phyloP scores from a whole-genome alignment of 2,797 vertebrate species.

The Eulemur albifrons region DNA sequence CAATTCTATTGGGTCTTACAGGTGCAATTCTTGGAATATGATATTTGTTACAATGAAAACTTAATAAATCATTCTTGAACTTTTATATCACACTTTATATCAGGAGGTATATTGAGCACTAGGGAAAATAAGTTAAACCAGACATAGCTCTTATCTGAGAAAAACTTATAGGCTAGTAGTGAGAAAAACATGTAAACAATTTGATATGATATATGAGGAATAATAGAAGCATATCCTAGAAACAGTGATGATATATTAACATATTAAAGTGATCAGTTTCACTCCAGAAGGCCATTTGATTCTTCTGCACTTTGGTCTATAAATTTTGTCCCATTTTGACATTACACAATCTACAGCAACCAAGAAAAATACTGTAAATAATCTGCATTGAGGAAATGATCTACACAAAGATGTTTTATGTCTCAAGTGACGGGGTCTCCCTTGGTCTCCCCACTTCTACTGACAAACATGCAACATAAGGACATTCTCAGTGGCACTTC shows the following conservation, averaged over 20 bases:
- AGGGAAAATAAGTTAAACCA: neutral
- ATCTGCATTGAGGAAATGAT: neutral
- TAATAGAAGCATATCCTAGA: slow-evolving; percentile 8
- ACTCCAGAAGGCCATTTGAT: slow-evolving; percentile 50
- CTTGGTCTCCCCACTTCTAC: neutral
- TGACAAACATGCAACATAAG: neutral
- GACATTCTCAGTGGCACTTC: neutral
- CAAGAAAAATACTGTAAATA: slow-evolving; percentile 58
- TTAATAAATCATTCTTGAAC: neutral
- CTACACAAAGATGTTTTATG: neutral
- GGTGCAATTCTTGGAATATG: neutral
- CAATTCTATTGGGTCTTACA: neutral
- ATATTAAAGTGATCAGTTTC: slow-evolving; percentile 64
- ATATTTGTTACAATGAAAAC: neutral
- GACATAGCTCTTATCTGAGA: neutral
- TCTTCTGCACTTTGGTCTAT: neutral
- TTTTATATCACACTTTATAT: neutral
- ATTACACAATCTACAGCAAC: slow-evolving; percentile 16
- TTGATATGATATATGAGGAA: slow-evolving; percentile 51
- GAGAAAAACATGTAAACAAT: slow-evolving; percentile 47
- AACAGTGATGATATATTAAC: slow-evolving; percentile 55
- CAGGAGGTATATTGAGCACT: neutral
- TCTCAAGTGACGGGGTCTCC: neutral
- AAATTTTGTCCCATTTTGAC: slow-evolving; percentile 49
- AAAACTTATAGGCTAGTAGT: neutral